Base-by-base conservation (phyloP, 2,888 invertebrate species). In the Falcaria lacertinaria region DNA sequence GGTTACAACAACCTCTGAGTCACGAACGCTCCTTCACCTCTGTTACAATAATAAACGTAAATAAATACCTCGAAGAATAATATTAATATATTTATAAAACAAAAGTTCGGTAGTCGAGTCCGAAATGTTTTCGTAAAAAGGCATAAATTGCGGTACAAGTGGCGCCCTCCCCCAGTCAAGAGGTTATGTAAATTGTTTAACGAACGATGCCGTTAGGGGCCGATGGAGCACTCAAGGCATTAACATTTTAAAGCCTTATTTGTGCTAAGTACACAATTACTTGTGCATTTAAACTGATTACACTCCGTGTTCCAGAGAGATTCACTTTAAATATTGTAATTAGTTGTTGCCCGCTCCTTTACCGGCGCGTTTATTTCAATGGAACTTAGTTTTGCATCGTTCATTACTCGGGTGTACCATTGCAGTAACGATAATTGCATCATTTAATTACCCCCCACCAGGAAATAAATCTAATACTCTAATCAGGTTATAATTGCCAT, bases 151-250 rank as follows among this genome's bases (percentile, higher is more conserved):
- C 14, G 22, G 35, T 40, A n/a, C 32, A 33, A 15, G 32, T 38
- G 43, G 35, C 37, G 19, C 39, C 42, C 38, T 34, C 45, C 48
- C 56, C 49, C 49, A 57, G 61, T 58, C 64, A 54, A 63, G 69
- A 70, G 69, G 74, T 74, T 80, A 81, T 80, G 81, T 80, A 80
- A 83, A 85, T 82, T 79, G 81, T 80, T 80, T 75, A 78, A 80
- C 75, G 69, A 79, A 78, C 71, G 73, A 55, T 67, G 64, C 72
- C 69, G 69, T 75, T 72, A 67, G 69, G 55, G 57, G 58, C 65
- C 75, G 65, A 79, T 71, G 74, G 76, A 72, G 74, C 78, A 80
- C 80, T 83, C 76, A 74, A 72, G 57, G 65, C 76, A 80, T 81
- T 84, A 79, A 76, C 82, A 79, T 84, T 80, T 80, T 75, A 82